Base-by-base conservation (phyloP, 2,113 vertebrate genomes). In the Hypomesus transpacificus region DNA sequence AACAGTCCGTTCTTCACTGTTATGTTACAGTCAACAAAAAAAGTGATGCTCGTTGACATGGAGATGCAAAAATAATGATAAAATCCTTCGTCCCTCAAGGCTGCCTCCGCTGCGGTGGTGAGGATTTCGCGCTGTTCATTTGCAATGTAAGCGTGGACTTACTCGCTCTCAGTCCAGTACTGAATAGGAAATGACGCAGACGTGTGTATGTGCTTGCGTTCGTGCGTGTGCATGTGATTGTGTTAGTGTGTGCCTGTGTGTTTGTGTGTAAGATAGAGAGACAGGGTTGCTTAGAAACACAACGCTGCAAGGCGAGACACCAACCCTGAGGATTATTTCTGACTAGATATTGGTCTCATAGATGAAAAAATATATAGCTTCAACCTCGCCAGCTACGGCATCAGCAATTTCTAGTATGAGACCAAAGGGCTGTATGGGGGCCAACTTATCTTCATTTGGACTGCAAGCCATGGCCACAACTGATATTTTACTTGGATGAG, bases 181-280 rank as follows among this genome's bases (percentile, higher is more conserved):
- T 59, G 54, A 50, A 50, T 72, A 84, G 91, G 91, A 91, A 90
- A 84, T 92, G 91, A 91, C 90, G 91, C 85, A 87, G 66, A 69
- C 65, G 58, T 66, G 69, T 53, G 81, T 64, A 70, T 58, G 51
- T 53, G 69, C 24, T 34, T 50, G 68, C 34, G 68, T 21, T 28
- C 21, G 70, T 57, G 71, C n/a, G 46, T 51, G 77, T 68, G 72
- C 52, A 66, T 64, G 67, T 59, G 60, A 56, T 75, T 61, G 56
- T n/a, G 65, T 53, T 66, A 18, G 70, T 60, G 74, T 56, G 68
- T 65, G 71, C 26, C 68, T 68, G 77, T 60, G 66, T 69, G 46
- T 21, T 34, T 34, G 80, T 46, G 58, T 59, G 60, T 46, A 8
- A 56, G 7, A 56, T 17, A 56, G 16, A 56, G 54, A 72, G 65